Conservation (phyloP, 1,140 invertebrate species). For the Macrobrachium rosenbergii region DNA sequence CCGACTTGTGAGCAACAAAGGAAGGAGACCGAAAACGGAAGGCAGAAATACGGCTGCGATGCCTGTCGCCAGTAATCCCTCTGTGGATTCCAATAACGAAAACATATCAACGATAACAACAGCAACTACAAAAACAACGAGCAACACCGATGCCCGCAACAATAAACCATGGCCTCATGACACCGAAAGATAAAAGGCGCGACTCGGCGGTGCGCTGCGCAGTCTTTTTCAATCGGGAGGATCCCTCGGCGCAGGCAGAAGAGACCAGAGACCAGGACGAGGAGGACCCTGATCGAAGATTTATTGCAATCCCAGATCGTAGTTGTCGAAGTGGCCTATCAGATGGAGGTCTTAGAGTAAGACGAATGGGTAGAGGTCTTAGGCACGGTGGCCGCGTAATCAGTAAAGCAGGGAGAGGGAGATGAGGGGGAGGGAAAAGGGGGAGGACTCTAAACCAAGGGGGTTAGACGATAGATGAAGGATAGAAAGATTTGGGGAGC, state of each 20-base stretch:
- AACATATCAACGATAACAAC: too few relatives aligned
- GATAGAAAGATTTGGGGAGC: background rate
- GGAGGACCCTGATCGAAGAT: constrained; percentile 16
- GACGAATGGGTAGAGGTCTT: constrained; percentile 34
- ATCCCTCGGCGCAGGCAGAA: background rate
- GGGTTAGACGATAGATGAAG: constrained; percentile 5
- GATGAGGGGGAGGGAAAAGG: background rate
- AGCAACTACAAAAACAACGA: too few relatives aligned
- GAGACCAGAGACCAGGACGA: background rate
- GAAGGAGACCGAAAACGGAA: too few relatives aligned
- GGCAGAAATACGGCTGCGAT: too few relatives aligned
- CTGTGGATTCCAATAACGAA: too few relatives aligned
- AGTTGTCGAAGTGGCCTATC: constrained; percentile 41
- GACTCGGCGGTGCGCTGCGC: too few relatives aligned
- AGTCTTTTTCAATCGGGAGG: background rate
- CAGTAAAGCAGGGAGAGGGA: constrained; percentile 7
- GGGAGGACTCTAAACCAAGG: background rate
- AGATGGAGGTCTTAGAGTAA: constrained; percentile 32
- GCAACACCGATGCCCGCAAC: too few relatives aligned
- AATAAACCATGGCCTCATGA: too few relatives aligned
- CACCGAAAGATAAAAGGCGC: too few relatives aligned
- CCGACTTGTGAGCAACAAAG: too few relatives aligned
- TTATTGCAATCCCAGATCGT: constrained; percentile 29
- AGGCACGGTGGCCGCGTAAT: constrained; percentile 7
- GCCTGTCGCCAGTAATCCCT: too few relatives aligned